A percentile compares a stretch with the other conserved stretches of the same genome.
phyloP scores from a whole-genome alignment of 2,888 invertebrate genomes.

The Nephrotoma guestfalica region DNA sequence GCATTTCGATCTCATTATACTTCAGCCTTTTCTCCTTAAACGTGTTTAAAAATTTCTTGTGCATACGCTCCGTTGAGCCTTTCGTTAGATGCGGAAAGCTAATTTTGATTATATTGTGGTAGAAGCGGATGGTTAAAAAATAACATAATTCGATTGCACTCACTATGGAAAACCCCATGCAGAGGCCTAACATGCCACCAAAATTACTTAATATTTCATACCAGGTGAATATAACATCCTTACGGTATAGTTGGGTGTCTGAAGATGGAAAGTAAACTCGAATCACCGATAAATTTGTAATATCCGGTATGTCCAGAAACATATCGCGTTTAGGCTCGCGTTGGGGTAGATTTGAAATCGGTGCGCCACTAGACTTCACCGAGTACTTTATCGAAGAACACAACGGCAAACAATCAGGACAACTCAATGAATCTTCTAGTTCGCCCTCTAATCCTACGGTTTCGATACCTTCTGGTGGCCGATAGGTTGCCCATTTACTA shows the following conservation, averaged over 20 bases:
- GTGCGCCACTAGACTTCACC: constrained; percentile 17
- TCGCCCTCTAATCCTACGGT: constrained; percentile 30
- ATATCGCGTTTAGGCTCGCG: constrained; percentile 8
- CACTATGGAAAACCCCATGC: constrained; percentile 41
- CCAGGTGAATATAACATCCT: constrained; percentile 41
- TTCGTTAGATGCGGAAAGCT: background rate
- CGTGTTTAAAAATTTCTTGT: background rate
- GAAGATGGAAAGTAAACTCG: constrained; percentile 14
- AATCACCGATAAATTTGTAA: constrained; percentile 10
- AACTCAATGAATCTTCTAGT: constrained; percentile 32
- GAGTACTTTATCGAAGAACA: constrained; percentile 35
- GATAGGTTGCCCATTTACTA: constrained; percentile 15
- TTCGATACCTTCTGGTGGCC: constrained; percentile 6
- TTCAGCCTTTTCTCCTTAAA: background rate
- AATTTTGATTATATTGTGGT: background rate
- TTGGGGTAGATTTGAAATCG: background rate
- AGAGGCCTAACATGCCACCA: constrained; percentile 40
- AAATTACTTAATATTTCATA: constrained; percentile 43
- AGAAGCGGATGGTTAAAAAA: constrained; percentile 22
- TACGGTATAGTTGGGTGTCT: constrained; percentile 33
- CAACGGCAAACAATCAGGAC: constrained; percentile 36
- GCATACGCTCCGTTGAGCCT: background rate
- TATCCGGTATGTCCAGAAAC: constrained; percentile 4
- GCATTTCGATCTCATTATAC: background rate
- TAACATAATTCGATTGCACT: constrained; percentile 39